phyloP scores from a whole-genome alignment of 2,797 vertebrate genomes.

The Amazonetta brasiliensis region DNA sequence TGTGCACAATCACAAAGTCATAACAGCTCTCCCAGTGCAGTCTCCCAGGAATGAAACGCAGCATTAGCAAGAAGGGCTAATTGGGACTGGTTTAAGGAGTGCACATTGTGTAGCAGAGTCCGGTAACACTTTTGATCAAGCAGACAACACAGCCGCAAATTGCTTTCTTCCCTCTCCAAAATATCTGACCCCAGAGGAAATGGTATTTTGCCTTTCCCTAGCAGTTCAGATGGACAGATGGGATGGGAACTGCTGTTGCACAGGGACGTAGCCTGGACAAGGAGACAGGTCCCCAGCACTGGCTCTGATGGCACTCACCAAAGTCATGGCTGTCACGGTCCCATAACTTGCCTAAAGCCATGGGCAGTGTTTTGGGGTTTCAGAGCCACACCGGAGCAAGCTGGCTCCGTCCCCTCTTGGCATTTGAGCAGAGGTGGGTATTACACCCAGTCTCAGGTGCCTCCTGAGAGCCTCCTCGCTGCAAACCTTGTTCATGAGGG shows the following conservation, averaged over 20 bases:
- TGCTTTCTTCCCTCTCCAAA: slow-evolving; percentile 71
- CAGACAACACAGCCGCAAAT: slow-evolving; percentile 71
- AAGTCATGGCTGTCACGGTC: background rate
- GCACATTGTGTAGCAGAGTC: slow-evolving; percentile 71
- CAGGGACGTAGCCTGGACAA: background rate
- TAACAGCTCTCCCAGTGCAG: slow-evolving; percentile 73
- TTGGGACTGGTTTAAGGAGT: slow-evolving; percentile 71
- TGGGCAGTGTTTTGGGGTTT: background rate
- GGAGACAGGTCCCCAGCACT: background rate
- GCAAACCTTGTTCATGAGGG: background rate
- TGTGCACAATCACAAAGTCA: slow-evolving; percentile 77
- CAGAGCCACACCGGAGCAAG: background rate
- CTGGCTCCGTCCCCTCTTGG: background rate
- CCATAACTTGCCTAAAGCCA: background rate
- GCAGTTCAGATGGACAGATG: slow-evolving; percentile 20
- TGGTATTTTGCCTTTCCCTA: slow-evolving; percentile 48
- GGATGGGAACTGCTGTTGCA: background rate
- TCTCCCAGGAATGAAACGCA: slow-evolving; percentile 75
- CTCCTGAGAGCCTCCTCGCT: background rate
- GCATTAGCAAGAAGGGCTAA: slow-evolving; percentile 74
- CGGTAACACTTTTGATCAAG: slow-evolving; percentile 75
- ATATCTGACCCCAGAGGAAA: slow-evolving; percentile 61
- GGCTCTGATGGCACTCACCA: background rate
- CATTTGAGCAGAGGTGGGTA: background rate
- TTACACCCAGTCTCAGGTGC: background rate